Evolutionary conservation across 2,888 invertebrate species (phyloP), one percentile per base, ranked within the genome.

Genomic region (Morpho helenor): DNA sequence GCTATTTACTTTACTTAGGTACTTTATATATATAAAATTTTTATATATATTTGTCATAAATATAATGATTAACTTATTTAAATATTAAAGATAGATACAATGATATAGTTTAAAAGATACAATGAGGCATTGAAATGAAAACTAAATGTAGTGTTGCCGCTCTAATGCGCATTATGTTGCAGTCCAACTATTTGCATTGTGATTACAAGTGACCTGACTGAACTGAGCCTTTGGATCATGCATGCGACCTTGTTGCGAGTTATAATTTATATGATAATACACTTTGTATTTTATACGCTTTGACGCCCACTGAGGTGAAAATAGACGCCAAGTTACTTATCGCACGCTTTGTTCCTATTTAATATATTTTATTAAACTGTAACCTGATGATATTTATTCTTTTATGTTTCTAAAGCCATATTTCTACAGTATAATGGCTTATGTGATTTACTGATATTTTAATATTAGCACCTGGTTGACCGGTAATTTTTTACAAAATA

Each of bases 141-240:
- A 31, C 31, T 31, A 5, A 31, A 47, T 31, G 8, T 23, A 39
- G 57, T 54, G 56, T 31, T 10, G 49, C 64, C 40, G 50, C 8
- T 51, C n/a, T 16, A 55, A 62, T 47, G 52, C 43, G 57, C 59
- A 55, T 40, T 39, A 23, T 45, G 53, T 56, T 41, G 46, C 48
- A 48, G 47, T 60, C 49, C 53, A 59, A 62, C 48, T 59, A 49
- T 60, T 58, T 58, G 59, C 55, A 62, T 61, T 62, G 50, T 56
- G 56, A 66, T 67, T 67, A 65, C 49, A 23, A 39, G 7, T 59
- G 61, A 61, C 61, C 63, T 46, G 49, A 40, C 46, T 66, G 67
- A 64, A 58, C 64, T 55, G 55, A 52, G 60, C 52, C 63, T 63
- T 51, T 49, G 49, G 57, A 60, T 63, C 61, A 55, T 61, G 57